Conservation (phyloP, 1,140 invertebrate genomes). For the Hypothenemus hampei region DNA sequence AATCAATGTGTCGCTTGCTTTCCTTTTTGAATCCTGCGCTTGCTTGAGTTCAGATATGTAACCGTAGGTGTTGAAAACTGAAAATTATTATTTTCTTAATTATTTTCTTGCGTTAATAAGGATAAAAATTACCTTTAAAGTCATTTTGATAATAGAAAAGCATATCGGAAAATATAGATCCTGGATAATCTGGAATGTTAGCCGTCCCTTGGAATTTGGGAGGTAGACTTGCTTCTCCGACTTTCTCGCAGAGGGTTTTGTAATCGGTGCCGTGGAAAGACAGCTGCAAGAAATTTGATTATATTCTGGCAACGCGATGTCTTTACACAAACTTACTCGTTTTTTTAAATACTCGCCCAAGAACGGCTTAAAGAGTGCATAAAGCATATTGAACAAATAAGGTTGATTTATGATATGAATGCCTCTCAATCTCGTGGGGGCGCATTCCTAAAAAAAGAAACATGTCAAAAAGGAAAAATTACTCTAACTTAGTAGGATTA, state of each 20-base stretch:
- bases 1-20: too few species aligned
- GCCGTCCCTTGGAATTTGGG: slow-evolving; percentile 63
- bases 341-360: slow-evolving; percentile 60
- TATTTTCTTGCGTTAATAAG: background rate
- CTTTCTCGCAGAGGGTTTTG: slow-evolving; percentile 56
- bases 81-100: slow-evolving; percentile 14
- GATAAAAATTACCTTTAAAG: slow-evolving; percentile 50
- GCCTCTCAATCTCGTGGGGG: slow-evolving; percentile 62
- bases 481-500: slow-evolving; percentile 32
- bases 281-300: slow-evolving; percentile 47
- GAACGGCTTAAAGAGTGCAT: slow-evolving; percentile 73
- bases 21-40: too few species aligned
- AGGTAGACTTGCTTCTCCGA: slow-evolving; percentile 62
- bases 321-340: slow-evolving; percentile 49
- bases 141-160: slow-evolving; percentile 51
- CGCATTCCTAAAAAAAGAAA: slow-evolving; percentile 51
- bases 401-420: slow-evolving; percentile 77
- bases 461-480: background rate
- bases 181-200: slow-evolving; percentile 48
- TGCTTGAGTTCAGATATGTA: slow-evolving; percentile 29
- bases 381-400: slow-evolving; percentile 69
- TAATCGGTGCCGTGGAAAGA: slow-evolving; percentile 70
- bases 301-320: too few species aligned
- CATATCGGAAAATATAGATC: slow-evolving; percentile 50
- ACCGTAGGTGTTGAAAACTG: slow-evolving; percentile 31